Percentiles rank a stretch among this genome's conserved stretches.
Conservation (phyloP, 2,888 invertebrate species). For the Rugalucina vietnamica region DNA sequence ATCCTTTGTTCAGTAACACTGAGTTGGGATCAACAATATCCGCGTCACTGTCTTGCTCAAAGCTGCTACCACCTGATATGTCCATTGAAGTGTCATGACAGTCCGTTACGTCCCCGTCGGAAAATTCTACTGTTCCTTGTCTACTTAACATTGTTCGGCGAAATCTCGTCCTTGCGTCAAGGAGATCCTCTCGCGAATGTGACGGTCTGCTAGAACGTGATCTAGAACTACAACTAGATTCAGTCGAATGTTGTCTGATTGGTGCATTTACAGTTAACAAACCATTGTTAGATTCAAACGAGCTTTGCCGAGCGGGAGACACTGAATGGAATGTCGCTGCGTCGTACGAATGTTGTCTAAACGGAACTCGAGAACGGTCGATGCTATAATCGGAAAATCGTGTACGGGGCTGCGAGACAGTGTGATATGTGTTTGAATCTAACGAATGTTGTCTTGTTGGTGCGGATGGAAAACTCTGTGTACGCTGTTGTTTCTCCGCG, state of each 20-base stretch:
- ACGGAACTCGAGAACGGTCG: not conserved
- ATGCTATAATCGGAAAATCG: not conserved
- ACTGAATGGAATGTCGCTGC: not conserved
- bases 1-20: constrained; percentile 23
- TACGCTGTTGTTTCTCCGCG: constrained; percentile 33
- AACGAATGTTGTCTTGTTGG: constrained; percentile 20
- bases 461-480: not conserved
- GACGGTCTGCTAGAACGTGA: constrained; percentile 36
- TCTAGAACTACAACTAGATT: constrained; percentile 40
- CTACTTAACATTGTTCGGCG: constrained; percentile 45
- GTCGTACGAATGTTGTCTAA: not conserved
- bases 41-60: constrained; percentile 43
- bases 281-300: not conserved
- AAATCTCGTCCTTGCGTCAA: constrained; percentile 42
- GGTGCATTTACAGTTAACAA: constrained; percentile 1
- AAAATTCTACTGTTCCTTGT: constrained; percentile 51
- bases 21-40: constrained; percentile 27
- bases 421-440: constrained; percentile 4
- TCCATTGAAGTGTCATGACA: constrained; percentile 17
- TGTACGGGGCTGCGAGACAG: not conserved
- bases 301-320: not conserved
- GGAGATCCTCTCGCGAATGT: constrained; percentile 39
- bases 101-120: constrained; percentile 34
- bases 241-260: constrained; percentile 43
- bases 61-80: constrained; percentile 34